Base-by-base conservation (phyloP, 2,113 vertebrate species). In the Carollia perspicillata region DNA sequence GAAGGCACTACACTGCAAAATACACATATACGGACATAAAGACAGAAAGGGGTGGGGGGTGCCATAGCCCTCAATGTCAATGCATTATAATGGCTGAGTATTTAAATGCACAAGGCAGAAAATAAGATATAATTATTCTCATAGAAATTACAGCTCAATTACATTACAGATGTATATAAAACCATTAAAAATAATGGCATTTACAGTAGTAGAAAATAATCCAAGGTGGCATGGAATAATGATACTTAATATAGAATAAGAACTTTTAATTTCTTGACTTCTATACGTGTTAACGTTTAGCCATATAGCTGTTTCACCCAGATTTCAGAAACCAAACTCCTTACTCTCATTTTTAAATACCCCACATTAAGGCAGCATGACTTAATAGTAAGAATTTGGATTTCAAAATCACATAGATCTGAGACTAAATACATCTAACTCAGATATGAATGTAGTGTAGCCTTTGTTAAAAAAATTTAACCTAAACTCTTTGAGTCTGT, bases 121-220 rank as follows among this genome's bases (percentile, higher is more conserved):
- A 85, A 93, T 68, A 33, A 13, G 49, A 75, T 86, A 17, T 80
- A 95, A 84, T 14, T 71, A 26, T 51, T 93, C 72, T 71, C 71
- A 93, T 49, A 93, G 20, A 60, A 95, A 37, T 58, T 26, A 26
- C 88, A 90, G 35, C 37, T 95, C 40, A 81, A n/a, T 92, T 92
- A 80, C n/a, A 96, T 58, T 84, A 53, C 12, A 55, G 0, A 81
- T 79, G 9, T 22, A 75, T 74, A 51, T 47, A 35, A 69, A 85
- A 89, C 28, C 22, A 80, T 90, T 90, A 55, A 84, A 95, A 97
- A 58, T 84, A 49, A 79, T 75, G 63, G 7, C n/a, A 84, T 80
- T 90, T 87, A 87, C 1, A 66, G 2, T 49, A 42, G 42, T n/a
- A 93, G 20, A 81, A 90, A 93, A 84, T 75, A 77, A 92, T 47